A percentile compares a stretch with the other conserved stretches of the same genome.
These are phyloP conservation scores for Lomographa bimaculata DNA, from an alignment of 2,888 invertebrate genomes.

Conservation along the genomic window DNA sequence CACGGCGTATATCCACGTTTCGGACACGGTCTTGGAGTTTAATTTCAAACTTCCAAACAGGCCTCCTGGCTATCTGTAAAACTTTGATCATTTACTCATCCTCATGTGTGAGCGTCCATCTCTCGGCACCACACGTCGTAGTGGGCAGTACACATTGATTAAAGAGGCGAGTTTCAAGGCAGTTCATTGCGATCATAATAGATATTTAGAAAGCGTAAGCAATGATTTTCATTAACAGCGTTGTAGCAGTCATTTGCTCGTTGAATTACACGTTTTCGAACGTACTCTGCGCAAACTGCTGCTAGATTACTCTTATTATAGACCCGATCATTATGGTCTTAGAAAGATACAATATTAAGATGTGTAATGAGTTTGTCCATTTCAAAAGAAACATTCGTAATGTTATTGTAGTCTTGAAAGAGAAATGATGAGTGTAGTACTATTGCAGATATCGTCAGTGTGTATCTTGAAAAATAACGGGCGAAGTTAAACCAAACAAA, in stretches of 20 bases:
- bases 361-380: constrained; percentile 2
- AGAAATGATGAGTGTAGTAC: too few relatives aligned
- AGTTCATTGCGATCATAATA: constrained; percentile 20
- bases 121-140: too few relatives aligned
- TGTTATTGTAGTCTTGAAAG: constrained; percentile 6
- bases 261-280: constrained; percentile 33
- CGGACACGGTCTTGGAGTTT: too few relatives aligned
- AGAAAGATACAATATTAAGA: constrained; percentile 8
- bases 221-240: constrained; percentile 26
- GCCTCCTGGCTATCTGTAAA: too few relatives aligned
- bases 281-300: constrained; percentile 18
- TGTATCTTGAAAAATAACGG: too few relatives aligned
- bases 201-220: constrained; percentile 35
- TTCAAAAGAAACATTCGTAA: constrained; percentile 12
- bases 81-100: too few relatives aligned
- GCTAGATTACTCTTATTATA: constrained; percentile 31
- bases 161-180: too few relatives aligned
- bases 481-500: constrained; percentile 16
- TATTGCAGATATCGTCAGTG: too few relatives aligned
- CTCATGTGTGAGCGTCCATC: too few relatives aligned
- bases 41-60: too few relatives aligned
- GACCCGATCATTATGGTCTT: constrained; percentile 21
- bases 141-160: too few relatives aligned
- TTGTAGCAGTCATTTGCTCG: constrained; percentile 29
- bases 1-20: too few relatives aligned